phyloP scores from a whole-genome alignment of 2,888 invertebrate genomes.

The Penaeus monodon region DNA sequence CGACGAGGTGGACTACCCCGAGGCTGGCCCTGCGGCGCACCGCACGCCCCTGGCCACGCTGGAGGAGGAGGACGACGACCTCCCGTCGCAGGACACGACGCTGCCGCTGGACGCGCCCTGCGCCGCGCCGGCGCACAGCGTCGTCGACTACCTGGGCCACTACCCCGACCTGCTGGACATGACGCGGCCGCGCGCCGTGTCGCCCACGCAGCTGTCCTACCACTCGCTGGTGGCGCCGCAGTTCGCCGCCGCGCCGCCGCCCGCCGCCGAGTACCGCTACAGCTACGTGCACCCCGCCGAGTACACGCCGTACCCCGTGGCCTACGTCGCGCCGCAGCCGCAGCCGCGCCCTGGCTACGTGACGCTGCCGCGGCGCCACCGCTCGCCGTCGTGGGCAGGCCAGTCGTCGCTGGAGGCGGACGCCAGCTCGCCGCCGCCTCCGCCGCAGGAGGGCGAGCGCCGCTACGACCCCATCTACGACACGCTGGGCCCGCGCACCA shows the following conservation, averaged over 20 bases:
- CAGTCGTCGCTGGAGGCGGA: constrained; percentile 29
- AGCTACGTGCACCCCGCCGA: constrained; percentile 56
- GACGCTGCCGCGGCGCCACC: constrained; percentile 66
- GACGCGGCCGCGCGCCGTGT: constrained; percentile 51
- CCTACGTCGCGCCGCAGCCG: constrained; percentile 24
- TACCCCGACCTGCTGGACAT: constrained; percentile 60
- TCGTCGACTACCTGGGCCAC: constrained; percentile 33
- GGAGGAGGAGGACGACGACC: constrained; percentile 59
- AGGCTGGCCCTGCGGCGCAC: constrained; percentile 68
- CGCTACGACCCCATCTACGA: constrained; percentile 80
- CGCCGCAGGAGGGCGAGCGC: constrained; percentile 69
- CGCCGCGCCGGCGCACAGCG: constrained; percentile 22
- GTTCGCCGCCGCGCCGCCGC: constrained; percentile 14
- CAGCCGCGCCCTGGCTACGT: constrained; percentile 66
- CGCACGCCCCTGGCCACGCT: constrained; percentile 54
- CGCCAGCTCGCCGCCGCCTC: constrained; percentile 71
- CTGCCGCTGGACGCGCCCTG: constrained; percentile 26
- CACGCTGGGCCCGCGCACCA: constrained; percentile 90
- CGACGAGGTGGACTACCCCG: constrained; percentile 63
- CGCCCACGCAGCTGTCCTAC: constrained; percentile 62
- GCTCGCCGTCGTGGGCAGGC: constrained; percentile 69
- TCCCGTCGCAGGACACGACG: constrained; percentile 48
- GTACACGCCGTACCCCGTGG: constrained; percentile 32
- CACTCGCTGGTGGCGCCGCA: constrained; percentile 48
- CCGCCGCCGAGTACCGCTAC: constrained; percentile 49